Percentiles rank a stretch among this genome's conserved stretches.
phyloP scores from a whole-genome alignment of 2,888 invertebrate species.

The Norana najaformis region DNA sequence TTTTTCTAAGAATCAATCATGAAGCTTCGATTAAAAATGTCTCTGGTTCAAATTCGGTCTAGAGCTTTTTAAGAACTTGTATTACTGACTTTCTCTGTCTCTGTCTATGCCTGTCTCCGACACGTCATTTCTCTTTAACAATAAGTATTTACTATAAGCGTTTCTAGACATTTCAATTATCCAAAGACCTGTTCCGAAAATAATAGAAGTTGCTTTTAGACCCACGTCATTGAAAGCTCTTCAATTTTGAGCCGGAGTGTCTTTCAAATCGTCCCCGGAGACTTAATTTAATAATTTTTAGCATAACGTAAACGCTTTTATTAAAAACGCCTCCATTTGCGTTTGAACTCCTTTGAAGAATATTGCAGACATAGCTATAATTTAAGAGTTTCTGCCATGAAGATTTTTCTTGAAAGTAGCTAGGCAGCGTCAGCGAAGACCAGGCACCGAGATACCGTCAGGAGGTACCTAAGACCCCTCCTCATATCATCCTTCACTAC shows the following conservation, averaged over 20 bases:
- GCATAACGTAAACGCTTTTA: not conserved
- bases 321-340: not conserved
- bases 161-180: no score
- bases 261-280: no score
- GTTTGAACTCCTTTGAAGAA: not conserved
- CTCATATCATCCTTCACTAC: conserved; percentile 98
- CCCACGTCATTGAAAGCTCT: no score
- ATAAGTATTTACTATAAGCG: no score
- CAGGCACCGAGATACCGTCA: conserved; percentile 75
- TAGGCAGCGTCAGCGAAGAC: conserved; percentile 65
- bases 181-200: no score
- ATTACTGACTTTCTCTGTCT: not conserved
- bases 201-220: no score
- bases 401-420: not conserved
- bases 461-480: conserved; percentile 99
- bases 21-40: no score
- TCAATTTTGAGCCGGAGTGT: no score
- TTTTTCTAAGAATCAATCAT: no score
- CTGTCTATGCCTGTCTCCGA: not conserved
- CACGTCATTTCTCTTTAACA: no score
- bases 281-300: not conserved
- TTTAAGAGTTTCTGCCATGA: not conserved
- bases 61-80: not conserved
- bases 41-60: not conserved
- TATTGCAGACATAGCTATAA: not conserved